Conservation (phyloP, 2,113 vertebrate species). For the Spermophilus dauricus region DNA sequence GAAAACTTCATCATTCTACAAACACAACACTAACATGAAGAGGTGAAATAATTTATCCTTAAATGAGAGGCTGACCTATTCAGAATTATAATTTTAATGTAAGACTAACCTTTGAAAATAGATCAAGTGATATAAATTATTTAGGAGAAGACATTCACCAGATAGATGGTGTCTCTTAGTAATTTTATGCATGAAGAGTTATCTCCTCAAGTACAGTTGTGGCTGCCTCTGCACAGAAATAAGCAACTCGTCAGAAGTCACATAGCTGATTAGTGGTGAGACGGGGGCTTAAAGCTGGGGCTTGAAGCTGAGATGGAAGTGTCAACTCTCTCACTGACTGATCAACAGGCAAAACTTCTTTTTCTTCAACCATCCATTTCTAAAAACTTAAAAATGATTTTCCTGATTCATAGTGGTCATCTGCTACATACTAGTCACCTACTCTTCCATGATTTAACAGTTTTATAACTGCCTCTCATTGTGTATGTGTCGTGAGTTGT, state of each 20-base stretch:
- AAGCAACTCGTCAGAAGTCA: not conserved
- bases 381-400: not conserved
- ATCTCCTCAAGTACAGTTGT: constrained; percentile 81
- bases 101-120: constrained; percentile 91
- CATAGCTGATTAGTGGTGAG: not conserved
- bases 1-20: constrained; percentile 85
- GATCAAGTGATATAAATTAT: constrained; percentile 90
- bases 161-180: constrained; percentile 87
- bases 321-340: not conserved
- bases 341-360: not conserved
- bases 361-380: not conserved
- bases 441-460: not conserved
- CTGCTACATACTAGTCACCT: not conserved
- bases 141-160: constrained; percentile 87
- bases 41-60: constrained; percentile 88
- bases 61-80: constrained; percentile 89
- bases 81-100: constrained; percentile 89
- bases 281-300: not conserved
- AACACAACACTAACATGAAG: constrained; percentile 85
- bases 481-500: not conserved
- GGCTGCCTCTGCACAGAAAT: constrained; percentile 70
- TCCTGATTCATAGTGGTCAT: not conserved
- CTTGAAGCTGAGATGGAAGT: not conserved
- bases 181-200: constrained; percentile 88
- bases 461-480: not conserved